These are phyloP conservation scores for Mesorhabditis belari DNA, from an alignment of 2,888 invertebrate species.

Conservation along the genomic window DNA sequence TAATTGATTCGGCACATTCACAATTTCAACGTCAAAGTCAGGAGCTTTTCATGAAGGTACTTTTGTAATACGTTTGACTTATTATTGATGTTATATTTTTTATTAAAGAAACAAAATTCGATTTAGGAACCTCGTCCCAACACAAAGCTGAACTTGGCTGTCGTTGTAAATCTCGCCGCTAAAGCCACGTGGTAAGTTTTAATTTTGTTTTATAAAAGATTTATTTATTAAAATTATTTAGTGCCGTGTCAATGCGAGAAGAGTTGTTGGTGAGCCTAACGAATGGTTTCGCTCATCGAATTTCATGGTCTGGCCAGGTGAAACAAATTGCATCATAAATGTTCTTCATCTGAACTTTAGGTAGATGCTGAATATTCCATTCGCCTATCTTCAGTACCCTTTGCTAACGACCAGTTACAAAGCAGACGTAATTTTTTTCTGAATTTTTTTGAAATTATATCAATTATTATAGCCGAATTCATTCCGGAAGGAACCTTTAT, in stretches of 20 bases:
- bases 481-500: constrained; percentile 76
- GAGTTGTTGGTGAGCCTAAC: constrained; percentile 86
- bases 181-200: constrained; percentile 36
- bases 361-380: constrained; percentile 18
- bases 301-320: constrained; percentile 79
- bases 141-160: constrained; percentile 32
- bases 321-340: constrained; percentile 51
- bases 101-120: constrained; percentile 5
- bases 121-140: constrained; percentile 25
- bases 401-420: constrained; percentile 84
- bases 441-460: not conserved
- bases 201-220: constrained; percentile 1
- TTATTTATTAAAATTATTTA: no score
- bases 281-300: constrained; percentile 76
- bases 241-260: constrained; percentile 58
- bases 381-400: constrained; percentile 64
- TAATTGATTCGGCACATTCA: constrained; percentile 26
- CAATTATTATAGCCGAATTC: constrained; percentile 64
- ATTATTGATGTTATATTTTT: not conserved
- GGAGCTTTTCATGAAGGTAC: constrained; percentile 18
- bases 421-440: constrained; percentile 64
- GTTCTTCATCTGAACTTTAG: no score
- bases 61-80: no score
- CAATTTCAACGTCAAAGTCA: constrained; percentile 27
- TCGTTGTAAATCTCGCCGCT: constrained; percentile 43